Evolutionary conservation across 37 sponge, comb jelly and placozoan species (phyloP).

Genomic region (Halichondria panicea): DNA sequence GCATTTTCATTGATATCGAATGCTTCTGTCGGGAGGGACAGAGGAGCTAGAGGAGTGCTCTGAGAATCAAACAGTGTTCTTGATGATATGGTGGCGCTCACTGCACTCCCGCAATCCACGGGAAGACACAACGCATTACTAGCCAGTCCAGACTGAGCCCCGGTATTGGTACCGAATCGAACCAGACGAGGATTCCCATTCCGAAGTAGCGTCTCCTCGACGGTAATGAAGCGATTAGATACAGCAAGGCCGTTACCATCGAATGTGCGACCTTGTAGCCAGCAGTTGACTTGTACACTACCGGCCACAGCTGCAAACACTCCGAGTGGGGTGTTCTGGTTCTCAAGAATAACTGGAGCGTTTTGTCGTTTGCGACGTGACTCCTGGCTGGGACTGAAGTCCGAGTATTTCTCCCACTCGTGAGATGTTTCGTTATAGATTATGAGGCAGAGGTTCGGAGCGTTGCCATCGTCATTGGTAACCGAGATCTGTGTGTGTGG

Average conservation of each 20-base stretch:
- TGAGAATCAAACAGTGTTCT: background rate
- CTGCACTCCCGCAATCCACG: background rate
- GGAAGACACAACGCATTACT: constrained; percentile 17
- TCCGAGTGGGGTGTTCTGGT: background rate
- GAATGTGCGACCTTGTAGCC: constrained; percentile 12
- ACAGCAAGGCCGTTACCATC: background rate
- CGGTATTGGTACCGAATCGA: constrained; percentile 1
- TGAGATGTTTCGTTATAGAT: background rate
- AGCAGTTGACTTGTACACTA: background rate
- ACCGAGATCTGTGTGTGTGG: too few relatives aligned
- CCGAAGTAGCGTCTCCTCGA: background rate
- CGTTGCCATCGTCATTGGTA: background rate
- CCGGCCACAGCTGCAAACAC: background rate
- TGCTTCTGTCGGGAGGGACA: background rate
- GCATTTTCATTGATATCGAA: background rate
- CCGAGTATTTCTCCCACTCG: background rate
- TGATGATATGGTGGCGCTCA: background rate
- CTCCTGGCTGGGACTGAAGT: background rate
- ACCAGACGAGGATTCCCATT: background rate
- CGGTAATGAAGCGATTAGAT: background rate
- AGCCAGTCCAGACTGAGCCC: background rate
- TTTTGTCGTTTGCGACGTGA: constrained; percentile 1
- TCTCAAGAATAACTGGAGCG: background rate
- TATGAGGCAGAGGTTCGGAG: background rate
- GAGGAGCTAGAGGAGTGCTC: too few relatives aligned